A percentile compares a stretch with the other conserved stretches of the same genome.
These are phyloP conservation scores for Erethizon dorsatum DNA, from an alignment of 2,797 vertebrate genomes.

Conservation along the genomic window DNA sequence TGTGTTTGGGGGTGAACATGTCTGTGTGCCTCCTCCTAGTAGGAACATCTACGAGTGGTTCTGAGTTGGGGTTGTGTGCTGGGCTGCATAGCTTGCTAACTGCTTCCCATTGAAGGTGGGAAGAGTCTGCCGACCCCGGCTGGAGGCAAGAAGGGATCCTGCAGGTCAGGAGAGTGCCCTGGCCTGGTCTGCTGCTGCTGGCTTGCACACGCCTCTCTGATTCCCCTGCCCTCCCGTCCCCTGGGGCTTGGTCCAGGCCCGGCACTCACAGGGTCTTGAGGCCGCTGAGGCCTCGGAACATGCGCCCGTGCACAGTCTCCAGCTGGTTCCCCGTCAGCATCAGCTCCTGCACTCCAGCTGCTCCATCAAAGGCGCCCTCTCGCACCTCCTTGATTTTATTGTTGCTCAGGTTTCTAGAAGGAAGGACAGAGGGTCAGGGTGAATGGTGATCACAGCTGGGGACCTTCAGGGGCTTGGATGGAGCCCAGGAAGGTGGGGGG, in stretches of 20 bases:
- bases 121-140: neutral
- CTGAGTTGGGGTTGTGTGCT: no score
- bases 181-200: fast-evolving
- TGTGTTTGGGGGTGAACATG: neutral
- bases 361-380: constrained; percentile 95
- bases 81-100: neutral
- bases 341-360: constrained; percentile 94
- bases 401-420: constrained; percentile 96
- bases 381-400: constrained; percentile 97
- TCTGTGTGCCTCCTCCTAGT: neutral
- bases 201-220: fast-evolving
- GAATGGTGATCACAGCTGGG: fast-evolving
- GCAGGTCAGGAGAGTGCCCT: fast-evolving
- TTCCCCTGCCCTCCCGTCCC: neutral
- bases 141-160: neutral
- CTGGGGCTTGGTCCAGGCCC: neutral
- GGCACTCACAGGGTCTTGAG: constrained; percentile 96
- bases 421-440: neutral
- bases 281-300: constrained; percentile 95
- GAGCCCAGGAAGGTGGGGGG: neutral
- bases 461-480: neutral
- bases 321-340: constrained; percentile 97
- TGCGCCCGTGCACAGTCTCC: constrained; percentile 93
- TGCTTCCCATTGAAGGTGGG: neutral
- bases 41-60: neutral